phyloP scores from a whole-genome alignment of 2,113 vertebrate genomes.

The Trichomycterus rosablanca region DNA sequence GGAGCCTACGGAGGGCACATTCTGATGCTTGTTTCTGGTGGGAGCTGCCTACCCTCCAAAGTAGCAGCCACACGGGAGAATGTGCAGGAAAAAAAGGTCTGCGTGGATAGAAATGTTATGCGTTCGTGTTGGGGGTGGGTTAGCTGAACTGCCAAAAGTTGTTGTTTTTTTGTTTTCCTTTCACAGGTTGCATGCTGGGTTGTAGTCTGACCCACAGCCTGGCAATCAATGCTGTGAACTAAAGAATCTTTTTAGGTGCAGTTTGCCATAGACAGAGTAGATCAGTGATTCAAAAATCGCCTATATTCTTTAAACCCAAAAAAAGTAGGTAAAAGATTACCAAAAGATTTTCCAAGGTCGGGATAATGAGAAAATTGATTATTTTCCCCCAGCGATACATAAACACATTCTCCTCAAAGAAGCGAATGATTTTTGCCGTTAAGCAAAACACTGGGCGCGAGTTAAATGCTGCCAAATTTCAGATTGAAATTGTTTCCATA shows the following conservation, averaged over 20 bases:
- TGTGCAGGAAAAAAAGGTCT: constrained; percentile 2
- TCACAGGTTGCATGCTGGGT: not conserved
- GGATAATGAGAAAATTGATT: constrained; percentile 36
- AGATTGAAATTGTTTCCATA: constrained; percentile 50
- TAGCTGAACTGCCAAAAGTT: not conserved
- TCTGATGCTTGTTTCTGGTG: constrained; percentile 44
- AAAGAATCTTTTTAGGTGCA: too few relatives aligned
- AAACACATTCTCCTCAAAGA: constrained; percentile 41
- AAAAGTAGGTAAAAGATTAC: constrained; percentile 22
- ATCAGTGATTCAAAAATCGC: not conserved
- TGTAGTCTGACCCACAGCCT: not conserved
- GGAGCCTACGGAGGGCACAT: constrained; percentile 36
- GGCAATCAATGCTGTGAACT: not conserved
- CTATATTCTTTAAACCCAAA: constrained; percentile 6
- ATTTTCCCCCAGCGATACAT: constrained; percentile 35
- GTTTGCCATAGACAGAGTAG: not conserved
- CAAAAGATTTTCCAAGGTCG: constrained; percentile 31
- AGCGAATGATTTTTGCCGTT: constrained; percentile 43
- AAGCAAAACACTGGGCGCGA: constrained; percentile 42
- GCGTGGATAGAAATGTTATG: not conserved
- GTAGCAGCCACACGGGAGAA: constrained; percentile 25
- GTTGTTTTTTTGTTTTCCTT: too few relatives aligned
- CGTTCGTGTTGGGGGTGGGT: not conserved
- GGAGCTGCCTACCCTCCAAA: constrained; percentile 36
- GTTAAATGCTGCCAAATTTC: constrained; percentile 43